phyloP scores from a whole-genome alignment of 2,113 vertebrate genomes.

The Myiagra hebetior region DNA sequence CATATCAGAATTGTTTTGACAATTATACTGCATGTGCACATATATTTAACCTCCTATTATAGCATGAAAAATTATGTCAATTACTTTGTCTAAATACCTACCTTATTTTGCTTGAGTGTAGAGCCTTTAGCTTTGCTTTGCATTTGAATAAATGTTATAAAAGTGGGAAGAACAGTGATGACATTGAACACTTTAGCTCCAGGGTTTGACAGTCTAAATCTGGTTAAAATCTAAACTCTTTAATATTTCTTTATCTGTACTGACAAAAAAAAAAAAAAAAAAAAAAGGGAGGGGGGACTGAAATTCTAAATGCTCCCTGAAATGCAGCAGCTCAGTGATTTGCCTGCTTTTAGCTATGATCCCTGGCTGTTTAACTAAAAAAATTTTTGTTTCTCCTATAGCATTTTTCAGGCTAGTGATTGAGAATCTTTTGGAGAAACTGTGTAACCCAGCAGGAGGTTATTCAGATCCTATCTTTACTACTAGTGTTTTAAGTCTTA shows the following conservation, averaged over 20 bases:
- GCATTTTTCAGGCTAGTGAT: not conserved
- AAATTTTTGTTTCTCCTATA: not conserved
- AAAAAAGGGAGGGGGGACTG: not conserved
- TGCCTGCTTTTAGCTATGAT: not conserved
- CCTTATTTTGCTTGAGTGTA: not conserved
- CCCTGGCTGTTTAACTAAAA: not conserved
- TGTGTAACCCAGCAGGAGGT: not conserved
- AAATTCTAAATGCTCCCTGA: not conserved
- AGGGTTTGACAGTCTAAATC: constrained; percentile 2
- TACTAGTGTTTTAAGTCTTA: not conserved
- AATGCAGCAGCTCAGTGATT: not conserved
- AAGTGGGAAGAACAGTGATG: constrained; percentile 5
- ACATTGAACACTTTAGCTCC: not conserved
- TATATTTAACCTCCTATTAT: not conserved
- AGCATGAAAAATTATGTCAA: not conserved
- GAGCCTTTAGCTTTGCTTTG: not conserved
- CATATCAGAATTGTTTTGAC: not conserved
- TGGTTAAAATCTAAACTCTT: constrained; percentile 15
- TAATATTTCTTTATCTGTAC: constrained; percentile 1
- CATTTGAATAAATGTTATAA: not conserved
- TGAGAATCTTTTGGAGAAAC: not conserved
- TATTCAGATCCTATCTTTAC: not conserved
- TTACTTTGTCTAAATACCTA: not conserved
- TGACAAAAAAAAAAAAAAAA: not conserved
- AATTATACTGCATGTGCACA: not conserved